Base-by-base conservation (phyloP, 2,797 vertebrate species). In the Spinibarbus caldwelli region DNA sequence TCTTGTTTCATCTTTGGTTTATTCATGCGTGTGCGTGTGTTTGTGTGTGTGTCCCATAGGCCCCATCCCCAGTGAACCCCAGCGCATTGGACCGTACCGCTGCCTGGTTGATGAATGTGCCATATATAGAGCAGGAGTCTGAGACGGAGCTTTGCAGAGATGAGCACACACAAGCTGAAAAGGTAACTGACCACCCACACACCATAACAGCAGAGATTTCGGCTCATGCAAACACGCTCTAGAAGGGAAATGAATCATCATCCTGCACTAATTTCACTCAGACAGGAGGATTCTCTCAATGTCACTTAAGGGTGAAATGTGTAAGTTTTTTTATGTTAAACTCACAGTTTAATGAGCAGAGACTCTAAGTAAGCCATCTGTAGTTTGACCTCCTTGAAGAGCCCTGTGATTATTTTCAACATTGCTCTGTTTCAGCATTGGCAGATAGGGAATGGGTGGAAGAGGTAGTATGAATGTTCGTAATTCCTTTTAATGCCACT, bases 81-180 rank as follows among this genome's bases (percentile, higher is more conserved):
- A 99, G 97, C 97, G 97, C 97, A 92, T 94, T 99, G 97, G 98
- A 99, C 96, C 98, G 98, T 94, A 99, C 98, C 84, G 98, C 98
- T 88, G 98, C 98, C 93, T 99, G 98, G 98, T 97, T 99, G 91
- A 96, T 99, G 97, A 99, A 99, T 94, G 96, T 98, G 94, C 97
- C 98, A 93, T 97, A 97, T 95, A 96, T 99, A 97, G 98, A 99
- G 96, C 97, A 97, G 95, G 97, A 98, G 95, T 94, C 96, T 91
- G 97, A 97, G 91, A 96, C 96, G 95, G 97, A 97, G 95, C 97
- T 97, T 96, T 96, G 95, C 97, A 98, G 97, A 95, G 98, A 98
- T 88, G 97, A 99, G 94, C 96, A 97, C 94, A 97, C 96, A 95
- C 97, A 97, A 95, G 96, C 97, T 94, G 97, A 99, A 94, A 99